Percentiles rank a stretch among this genome's conserved stretches.
These are phyloP conservation scores for Pangasius djambal DNA, from an alignment of 2,797 vertebrate species.

Conservation along the genomic window DNA sequence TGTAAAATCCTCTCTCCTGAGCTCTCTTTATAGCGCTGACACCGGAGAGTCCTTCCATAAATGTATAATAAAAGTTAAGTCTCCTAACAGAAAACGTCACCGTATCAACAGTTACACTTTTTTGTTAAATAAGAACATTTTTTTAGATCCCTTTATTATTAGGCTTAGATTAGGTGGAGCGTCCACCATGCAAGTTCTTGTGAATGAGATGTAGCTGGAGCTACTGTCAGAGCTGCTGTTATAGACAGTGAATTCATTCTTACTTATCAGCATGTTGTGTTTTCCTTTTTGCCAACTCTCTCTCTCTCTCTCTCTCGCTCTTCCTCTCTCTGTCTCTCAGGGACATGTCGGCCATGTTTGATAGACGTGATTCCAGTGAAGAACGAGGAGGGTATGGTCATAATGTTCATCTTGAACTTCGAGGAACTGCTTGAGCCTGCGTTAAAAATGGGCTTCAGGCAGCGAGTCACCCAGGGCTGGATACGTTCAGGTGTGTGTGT, in stretches of 20 bases:
- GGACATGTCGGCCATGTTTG: slow-evolving; percentile 88
- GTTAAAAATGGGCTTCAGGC: slow-evolving; percentile 82
- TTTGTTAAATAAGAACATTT: background rate
- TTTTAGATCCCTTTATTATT: background rate
- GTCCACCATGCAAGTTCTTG: background rate
- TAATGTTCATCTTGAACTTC: slow-evolving; percentile 99
- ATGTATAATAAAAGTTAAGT: background rate
- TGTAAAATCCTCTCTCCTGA: background rate
- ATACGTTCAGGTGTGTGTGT: slow-evolving; percentile 65
- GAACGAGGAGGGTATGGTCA: slow-evolving; percentile 88
- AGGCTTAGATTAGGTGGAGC: background rate
- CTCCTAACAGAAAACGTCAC: background rate
- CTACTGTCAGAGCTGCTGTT: background rate
- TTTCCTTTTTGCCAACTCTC: background rate
- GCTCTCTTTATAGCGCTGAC: background rate
- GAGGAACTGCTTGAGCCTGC: slow-evolving; percentile 87
- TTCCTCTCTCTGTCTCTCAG: slow-evolving; percentile 67
- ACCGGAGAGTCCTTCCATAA: background rate
- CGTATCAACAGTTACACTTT: background rate
- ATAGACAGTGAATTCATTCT: background rate
- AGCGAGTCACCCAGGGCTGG: slow-evolving; percentile 82
- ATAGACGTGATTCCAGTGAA: slow-evolving; percentile 95
- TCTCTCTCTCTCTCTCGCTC: background rate
- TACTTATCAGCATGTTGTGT: too few species aligned
- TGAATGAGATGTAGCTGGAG: background rate